Conservation (phyloP, 2,888 invertebrate genomes). For the Oxyteleia sp. region DNA sequence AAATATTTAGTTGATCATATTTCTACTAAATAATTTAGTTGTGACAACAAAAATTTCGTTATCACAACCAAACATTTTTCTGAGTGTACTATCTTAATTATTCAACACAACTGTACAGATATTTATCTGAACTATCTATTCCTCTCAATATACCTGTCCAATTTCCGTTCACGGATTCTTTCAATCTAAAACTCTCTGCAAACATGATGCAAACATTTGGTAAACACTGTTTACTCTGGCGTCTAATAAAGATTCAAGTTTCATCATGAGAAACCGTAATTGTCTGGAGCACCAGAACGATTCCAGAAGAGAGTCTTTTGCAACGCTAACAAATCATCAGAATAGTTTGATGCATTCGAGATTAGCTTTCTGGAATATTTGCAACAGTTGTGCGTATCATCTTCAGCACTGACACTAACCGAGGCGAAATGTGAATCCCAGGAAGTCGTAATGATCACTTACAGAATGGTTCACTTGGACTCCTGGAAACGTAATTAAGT, state of each 20-base stretch:
- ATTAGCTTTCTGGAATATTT: conserved; percentile 50
- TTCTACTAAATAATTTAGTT: no score
- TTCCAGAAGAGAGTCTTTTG: conserved; percentile 16
- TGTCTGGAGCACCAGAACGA: conserved; percentile 16
- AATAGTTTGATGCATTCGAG: conserved; percentile 44
- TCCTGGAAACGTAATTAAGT: conserved; percentile 57
- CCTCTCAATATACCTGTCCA: no score
- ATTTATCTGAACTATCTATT: no score
- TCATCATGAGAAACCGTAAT: conserved; percentile 23
- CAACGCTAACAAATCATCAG: conserved; percentile 30
- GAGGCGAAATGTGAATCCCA: conserved; percentile 57
- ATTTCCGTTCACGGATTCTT: no score
- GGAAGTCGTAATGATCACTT: conserved; percentile 62
- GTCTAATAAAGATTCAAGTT: conserved; percentile 8
- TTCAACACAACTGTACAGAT: no score
- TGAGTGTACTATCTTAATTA: no score
- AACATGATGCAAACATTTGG: neutral
- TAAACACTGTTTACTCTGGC: conserved; percentile 1
- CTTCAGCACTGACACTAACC: conserved; percentile 40
- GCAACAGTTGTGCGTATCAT: conserved; percentile 45
- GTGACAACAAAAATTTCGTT: no score
- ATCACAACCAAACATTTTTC: no score
- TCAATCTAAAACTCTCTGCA: neutral
- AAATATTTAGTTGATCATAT: no score
- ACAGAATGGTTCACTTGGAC: conserved; percentile 35